A percentile compares a stretch with the other conserved stretches of the same genome.
Evolutionary conservation across 2,113 vertebrate species (phyloP).

Genomic region (Pygathrix nemaeus): DNA sequence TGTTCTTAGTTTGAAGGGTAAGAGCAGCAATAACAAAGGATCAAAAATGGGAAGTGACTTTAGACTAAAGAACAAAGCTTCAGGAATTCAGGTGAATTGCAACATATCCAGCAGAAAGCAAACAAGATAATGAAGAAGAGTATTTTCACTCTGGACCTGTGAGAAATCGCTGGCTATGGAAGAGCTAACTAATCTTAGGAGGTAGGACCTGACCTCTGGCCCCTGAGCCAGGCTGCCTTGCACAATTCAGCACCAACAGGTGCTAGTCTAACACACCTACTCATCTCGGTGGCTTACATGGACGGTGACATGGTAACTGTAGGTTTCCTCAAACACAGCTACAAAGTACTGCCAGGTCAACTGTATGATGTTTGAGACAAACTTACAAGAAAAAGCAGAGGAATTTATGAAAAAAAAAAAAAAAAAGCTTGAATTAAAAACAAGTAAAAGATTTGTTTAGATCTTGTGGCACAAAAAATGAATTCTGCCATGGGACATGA

Average conservation of each 20-base stretch:
- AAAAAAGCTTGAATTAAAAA: not conserved
- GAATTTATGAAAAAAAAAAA: not conserved
- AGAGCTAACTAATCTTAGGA: not conserved
- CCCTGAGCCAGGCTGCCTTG: not conserved
- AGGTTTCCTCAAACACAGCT: not conserved
- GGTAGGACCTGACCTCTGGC: not conserved
- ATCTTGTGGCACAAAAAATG: not conserved
- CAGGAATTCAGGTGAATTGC: not conserved
- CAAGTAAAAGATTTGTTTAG: not conserved
- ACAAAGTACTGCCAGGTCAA: not conserved
- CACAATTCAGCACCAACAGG: not conserved
- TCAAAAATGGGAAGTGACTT: not conserved
- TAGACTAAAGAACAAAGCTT: not conserved
- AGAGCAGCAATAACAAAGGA: not conserved
- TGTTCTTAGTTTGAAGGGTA: not conserved
- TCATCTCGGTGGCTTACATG: not conserved
- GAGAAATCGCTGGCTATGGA: not conserved
- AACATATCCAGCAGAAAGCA: not conserved
- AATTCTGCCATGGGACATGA: not conserved
- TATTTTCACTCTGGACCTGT: not conserved
- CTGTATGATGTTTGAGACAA: not conserved
- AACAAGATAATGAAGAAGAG: not conserved
- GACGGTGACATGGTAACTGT: not conserved
- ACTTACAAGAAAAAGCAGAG: not conserved
- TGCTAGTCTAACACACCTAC: not conserved